These are phyloP conservation scores for Aplysina aerophoba DNA, from an alignment of 37 sponge, comb jelly and placozoan species.

Conservation along the genomic window DNA sequence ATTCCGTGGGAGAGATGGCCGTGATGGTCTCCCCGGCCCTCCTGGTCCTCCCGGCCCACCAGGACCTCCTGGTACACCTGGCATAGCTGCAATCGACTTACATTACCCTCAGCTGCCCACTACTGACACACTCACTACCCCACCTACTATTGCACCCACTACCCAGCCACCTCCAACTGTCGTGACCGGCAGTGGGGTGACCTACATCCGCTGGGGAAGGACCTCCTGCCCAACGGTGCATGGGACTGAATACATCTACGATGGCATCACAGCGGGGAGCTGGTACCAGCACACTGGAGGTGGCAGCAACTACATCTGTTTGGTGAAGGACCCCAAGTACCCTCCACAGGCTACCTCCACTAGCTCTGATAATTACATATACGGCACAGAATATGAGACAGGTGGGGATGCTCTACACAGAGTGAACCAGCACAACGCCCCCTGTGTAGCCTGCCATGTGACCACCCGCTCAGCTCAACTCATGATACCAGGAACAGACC, in stretches of 20 bases:
- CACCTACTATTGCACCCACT: no score
- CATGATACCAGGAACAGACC: conserved; percentile 54
- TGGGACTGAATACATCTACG: conserved; percentile 5
- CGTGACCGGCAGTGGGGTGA: no score
- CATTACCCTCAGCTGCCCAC: no score
- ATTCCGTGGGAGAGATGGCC: no score
- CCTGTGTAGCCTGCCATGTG: conserved; percentile 62
- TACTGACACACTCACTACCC: no score
- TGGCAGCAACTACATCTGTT: conserved; percentile 21
- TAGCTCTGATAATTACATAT: conserved; percentile 10
- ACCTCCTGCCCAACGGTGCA: background rate
- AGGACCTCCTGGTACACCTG: no score
- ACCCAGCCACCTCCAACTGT: no score
- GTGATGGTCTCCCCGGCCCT: no score
- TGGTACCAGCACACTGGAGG: conserved; percentile 38
- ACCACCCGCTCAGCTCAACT: conserved; percentile 22
- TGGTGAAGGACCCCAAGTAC: background rate
- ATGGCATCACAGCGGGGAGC: conserved; percentile 29
- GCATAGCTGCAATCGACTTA: no score
- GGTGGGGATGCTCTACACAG: background rate
- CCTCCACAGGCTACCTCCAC: background rate
- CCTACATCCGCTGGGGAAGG: conserved; percentile 30
- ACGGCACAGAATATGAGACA: conserved; percentile 34
- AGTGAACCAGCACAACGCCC: conserved; percentile 28
- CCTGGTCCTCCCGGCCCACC: no score